A percentile compares a stretch with the other conserved stretches of the same genome.
Evolutionary conservation across 1,140 invertebrate genomes (phyloP).

Genomic region (Papilio glaucus): DNA sequence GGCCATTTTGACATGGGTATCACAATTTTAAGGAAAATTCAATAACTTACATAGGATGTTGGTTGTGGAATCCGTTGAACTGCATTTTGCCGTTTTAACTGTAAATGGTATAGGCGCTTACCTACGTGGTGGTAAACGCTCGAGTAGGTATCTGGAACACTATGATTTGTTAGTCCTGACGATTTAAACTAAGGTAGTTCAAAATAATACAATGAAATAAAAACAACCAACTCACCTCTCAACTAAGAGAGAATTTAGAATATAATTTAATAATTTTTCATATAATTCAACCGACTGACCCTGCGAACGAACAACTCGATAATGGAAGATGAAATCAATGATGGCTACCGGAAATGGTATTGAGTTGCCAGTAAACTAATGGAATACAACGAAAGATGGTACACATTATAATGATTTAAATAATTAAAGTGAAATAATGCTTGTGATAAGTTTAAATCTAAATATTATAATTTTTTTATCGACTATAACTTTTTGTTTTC

Average conservation of each 20-base stretch:
- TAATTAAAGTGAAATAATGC: too few relatives aligned
- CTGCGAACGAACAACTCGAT: slow-evolving; percentile 85
- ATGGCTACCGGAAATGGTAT: slow-evolving; percentile 63
- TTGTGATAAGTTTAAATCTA: too few relatives aligned
- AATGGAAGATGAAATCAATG: slow-evolving; percentile 63
- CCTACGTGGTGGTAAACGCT: slow-evolving; percentile 74
- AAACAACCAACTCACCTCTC: slow-evolving; percentile 73
- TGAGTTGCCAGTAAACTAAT: slow-evolving; percentile 35
- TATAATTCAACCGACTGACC: slow-evolving; percentile 79
- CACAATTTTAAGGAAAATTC: slow-evolving; percentile 29
- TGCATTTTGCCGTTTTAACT: slow-evolving; percentile 73
- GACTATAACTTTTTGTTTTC: too few relatives aligned
- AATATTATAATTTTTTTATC: too few relatives aligned
- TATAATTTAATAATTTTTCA: slow-evolving; percentile 66
- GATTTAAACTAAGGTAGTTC: background rate
- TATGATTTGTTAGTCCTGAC: slow-evolving; percentile 42
- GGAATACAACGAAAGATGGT: too few relatives aligned
- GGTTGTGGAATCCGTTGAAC: slow-evolving; percentile 82
- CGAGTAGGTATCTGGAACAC: slow-evolving; percentile 76
- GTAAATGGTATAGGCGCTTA: slow-evolving; percentile 49
- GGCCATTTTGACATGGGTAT: slow-evolving; percentile 33
- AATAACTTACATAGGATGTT: slow-evolving; percentile 80
- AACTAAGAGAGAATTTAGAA: slow-evolving; percentile 77
- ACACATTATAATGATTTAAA: too few relatives aligned
- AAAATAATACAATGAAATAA: slow-evolving; percentile 29